Base-by-base conservation (phyloP, 2,113 vertebrate species). In the Phycodurus eques region DNA sequence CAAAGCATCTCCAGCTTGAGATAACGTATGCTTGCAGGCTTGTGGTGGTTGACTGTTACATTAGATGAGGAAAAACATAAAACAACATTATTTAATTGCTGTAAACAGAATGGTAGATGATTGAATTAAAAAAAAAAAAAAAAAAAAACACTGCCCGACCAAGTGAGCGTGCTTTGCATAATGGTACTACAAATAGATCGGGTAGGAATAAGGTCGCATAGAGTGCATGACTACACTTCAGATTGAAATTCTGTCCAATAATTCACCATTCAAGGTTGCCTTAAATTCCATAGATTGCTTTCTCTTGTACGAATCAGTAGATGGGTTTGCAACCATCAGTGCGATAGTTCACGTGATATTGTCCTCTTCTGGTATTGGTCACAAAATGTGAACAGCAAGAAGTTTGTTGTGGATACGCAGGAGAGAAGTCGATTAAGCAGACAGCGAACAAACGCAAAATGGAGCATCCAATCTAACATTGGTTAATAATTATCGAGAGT, bases 151-250 rank as follows among this genome's bases (percentile, higher is more conserved):
- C 51, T 56, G 72, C 80, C 77, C 68, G 73, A 66, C n/a, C 42
- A 76, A 65, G 61, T 76, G 74, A 74, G 82, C 65, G 70, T 70
- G 63, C 69, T 72, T 74, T 68, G 66, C 57, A 74, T 73, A 65
- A 76, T 76, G 77, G 78, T 51, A 42, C 49, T 33, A 72, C 75
- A 87, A 87, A 84, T 88, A 80, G 81, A 77, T 90, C 80, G 80
- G 64, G 73, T 81, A 70, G 61, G 63, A 82, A 82, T 83, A 78
- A 33, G 63, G 49, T 72, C 33, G 72, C 42, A 63, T 74, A 72
- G 83, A 79, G 83, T 75, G 53, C 79, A 73, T 53, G 46, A 85
- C 70, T 46, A 76, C 54, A 22, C 56, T 59, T 59, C 22, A 31
- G 12, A 31, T 31, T 59, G 13, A 10, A 47, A 47, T 47, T 9